Evolutionary conservation across 2,888 invertebrate species (phyloP).

Genomic region (Drosophila falleni): DNA sequence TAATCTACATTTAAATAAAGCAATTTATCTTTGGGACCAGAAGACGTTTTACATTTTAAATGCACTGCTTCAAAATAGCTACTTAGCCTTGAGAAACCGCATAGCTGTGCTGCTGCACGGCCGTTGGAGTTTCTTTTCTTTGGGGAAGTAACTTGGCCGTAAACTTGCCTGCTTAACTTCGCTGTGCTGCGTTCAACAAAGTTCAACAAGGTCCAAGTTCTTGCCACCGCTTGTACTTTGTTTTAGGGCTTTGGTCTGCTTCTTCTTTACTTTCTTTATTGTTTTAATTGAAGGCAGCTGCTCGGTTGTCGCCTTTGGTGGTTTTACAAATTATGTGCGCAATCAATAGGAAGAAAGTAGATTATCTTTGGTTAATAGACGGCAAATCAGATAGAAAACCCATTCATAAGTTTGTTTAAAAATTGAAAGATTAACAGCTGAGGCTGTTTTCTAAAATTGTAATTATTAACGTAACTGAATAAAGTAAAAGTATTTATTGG

Average conservation of each 20-base stretch:
- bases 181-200: conserved; percentile 31
- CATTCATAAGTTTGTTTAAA: conserved; percentile 1
- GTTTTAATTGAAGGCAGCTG: conserved; percentile 60
- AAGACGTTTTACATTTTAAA: neutral
- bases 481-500: no score
- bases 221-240: conserved; percentile 38
- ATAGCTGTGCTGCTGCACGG: neutral
- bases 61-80: conserved; percentile 4
- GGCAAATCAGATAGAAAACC: conserved; percentile 2
- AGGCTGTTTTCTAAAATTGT: neutral
- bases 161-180: conserved; percentile 26
- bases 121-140: neutral
- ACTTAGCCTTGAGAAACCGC: conserved; percentile 17
- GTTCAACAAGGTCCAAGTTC: conserved; percentile 46
- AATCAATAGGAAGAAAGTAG: conserved; percentile 41
- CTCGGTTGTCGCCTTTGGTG: conserved; percentile 11
- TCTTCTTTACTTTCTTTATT: conserved; percentile 37
- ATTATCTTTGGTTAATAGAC: conserved; percentile 33
- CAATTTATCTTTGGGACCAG: conserved; percentile 8
- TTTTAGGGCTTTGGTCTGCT: conserved; percentile 19
- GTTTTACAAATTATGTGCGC: conserved; percentile 46
- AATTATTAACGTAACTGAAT: neutral
- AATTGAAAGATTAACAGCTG: neutral
- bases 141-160: conserved; percentile 16
- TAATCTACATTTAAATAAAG: conserved; percentile 16